These are phyloP conservation scores for Linurgus olivaceus DNA, from an alignment of 2,797 vertebrate genomes.

Conservation along the genomic window DNA sequence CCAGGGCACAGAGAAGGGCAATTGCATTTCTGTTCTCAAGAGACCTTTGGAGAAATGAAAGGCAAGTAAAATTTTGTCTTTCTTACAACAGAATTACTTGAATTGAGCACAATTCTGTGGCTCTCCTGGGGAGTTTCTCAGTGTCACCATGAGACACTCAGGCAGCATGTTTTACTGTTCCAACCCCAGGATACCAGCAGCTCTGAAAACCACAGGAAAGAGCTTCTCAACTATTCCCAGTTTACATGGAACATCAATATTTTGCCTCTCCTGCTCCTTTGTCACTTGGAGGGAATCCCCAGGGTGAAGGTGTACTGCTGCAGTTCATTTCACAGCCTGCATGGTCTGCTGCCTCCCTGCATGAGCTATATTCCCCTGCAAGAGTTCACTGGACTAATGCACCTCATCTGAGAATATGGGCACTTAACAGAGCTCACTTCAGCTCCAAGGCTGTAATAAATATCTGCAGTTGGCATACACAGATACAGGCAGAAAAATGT, in stretches of 20 bases:
- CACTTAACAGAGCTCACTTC: not conserved
- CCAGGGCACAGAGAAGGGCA: not conserved
- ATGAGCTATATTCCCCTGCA: not conserved
- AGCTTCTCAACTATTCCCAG: not conserved
- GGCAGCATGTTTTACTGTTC: not conserved
- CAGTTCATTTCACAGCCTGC: constrained; percentile 37
- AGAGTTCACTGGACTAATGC: constrained; percentile 22
- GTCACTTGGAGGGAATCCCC: constrained; percentile 27
- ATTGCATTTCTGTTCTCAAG: not conserved
- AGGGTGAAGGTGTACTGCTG: constrained; percentile 14
- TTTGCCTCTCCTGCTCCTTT: not conserved
- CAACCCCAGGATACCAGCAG: not conserved
- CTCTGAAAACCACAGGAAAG: not conserved
- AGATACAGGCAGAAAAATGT: not conserved
- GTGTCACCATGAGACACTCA: not conserved
- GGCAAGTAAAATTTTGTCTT: not conserved
- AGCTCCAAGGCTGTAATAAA: constrained; percentile 16
- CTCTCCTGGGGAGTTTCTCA: not conserved
- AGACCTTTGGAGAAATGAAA: not conserved
- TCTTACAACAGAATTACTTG: not conserved
- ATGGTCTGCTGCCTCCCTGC: constrained; percentile 23
- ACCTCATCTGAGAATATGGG: not conserved
- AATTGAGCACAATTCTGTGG: not conserved
- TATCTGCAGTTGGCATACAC: not conserved
- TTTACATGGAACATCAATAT: not conserved